Evolutionary conservation across 2,113 vertebrate genomes (phyloP).

Genomic region (Indri indri): DNA sequence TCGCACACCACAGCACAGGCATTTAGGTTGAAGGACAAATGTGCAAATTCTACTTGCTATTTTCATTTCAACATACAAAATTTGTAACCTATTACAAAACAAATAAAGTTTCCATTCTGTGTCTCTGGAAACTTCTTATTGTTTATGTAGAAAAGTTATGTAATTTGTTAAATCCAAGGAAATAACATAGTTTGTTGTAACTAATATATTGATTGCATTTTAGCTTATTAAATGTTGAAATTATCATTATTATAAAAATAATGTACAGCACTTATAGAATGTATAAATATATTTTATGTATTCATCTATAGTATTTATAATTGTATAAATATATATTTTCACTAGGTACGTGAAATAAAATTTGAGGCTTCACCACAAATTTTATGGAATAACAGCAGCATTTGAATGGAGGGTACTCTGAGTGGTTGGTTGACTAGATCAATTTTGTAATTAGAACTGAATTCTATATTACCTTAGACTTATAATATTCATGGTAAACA

Average conservation of each 20-base stretch:
- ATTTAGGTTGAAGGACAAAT: background rate
- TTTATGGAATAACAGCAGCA: background rate
- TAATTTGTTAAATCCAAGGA: background rate
- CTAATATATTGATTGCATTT: background rate
- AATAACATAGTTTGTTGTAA: background rate
- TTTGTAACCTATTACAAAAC: constrained; percentile 17
- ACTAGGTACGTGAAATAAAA: background rate
- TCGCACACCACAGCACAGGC: background rate
- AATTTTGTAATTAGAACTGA: constrained; percentile 9
- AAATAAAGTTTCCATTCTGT: background rate
- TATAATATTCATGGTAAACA: background rate
- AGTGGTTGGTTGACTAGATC: background rate
- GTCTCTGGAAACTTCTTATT: background rate
- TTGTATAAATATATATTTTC: background rate
- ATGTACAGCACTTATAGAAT: background rate
- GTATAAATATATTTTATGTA: background rate
- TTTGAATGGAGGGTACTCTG: background rate
- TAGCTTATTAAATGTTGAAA: background rate
- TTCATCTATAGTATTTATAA: background rate
- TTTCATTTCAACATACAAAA: constrained; percentile 32
- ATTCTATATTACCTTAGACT: background rate
- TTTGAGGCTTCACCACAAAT: background rate
- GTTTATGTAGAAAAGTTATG: background rate
- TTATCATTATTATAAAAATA: constrained; percentile 20
- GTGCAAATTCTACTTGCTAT: background rate